Evolutionary conservation across 1,140 invertebrate species (phyloP).

Genomic region (Drosophila bifasciata): DNA sequence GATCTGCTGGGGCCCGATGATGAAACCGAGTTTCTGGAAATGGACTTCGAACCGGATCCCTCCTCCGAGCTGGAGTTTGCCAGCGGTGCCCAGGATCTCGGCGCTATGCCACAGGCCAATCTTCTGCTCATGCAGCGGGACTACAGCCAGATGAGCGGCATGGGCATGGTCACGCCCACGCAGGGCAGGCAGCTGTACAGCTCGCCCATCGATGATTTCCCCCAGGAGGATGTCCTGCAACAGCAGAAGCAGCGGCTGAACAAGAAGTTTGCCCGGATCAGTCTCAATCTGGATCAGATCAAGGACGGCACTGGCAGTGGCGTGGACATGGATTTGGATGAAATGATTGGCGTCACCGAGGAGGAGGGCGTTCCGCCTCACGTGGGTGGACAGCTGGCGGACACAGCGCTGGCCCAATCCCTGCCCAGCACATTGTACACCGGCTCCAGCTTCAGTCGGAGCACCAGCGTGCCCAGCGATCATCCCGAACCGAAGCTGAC

Average conservation of each 20-base stretch:
- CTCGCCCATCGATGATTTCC: conserved; percentile 73
- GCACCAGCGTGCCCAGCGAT: conserved; percentile 60
- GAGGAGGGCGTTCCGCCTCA: conserved; percentile 19
- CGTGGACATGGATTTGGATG: conserved; percentile 40
- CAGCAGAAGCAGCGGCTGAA: conserved; percentile 56
- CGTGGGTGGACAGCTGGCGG: background rate
- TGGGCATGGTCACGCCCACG: conserved; percentile 34
- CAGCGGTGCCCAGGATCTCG: conserved; percentile 29
- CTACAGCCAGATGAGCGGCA: conserved; percentile 65
- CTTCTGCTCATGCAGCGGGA: conserved; percentile 75
- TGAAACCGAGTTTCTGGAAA: conserved; percentile 81
- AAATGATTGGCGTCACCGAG: conserved; percentile 23
- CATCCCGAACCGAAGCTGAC: conserved; percentile 65
- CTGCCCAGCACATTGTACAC: conserved; percentile 65
- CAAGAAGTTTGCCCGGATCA: conserved; percentile 77
- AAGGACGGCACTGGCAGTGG: conserved; percentile 49
- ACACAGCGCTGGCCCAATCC: conserved; percentile 54
- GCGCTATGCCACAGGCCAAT: conserved; percentile 48
- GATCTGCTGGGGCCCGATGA: conserved; percentile 54
- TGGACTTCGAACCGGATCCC: conserved; percentile 82
- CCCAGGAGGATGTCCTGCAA: conserved; percentile 63
- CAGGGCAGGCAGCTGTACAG: conserved; percentile 63
- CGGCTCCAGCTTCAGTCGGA: conserved; percentile 52
- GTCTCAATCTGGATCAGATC: conserved; percentile 77
- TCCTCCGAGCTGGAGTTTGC: conserved; percentile 72